A percentile compares a stretch with the other conserved stretches of the same genome.
Evolutionary conservation across 2,888 invertebrate species (phyloP).

Genomic region (Deilephila porcellus): DNA sequence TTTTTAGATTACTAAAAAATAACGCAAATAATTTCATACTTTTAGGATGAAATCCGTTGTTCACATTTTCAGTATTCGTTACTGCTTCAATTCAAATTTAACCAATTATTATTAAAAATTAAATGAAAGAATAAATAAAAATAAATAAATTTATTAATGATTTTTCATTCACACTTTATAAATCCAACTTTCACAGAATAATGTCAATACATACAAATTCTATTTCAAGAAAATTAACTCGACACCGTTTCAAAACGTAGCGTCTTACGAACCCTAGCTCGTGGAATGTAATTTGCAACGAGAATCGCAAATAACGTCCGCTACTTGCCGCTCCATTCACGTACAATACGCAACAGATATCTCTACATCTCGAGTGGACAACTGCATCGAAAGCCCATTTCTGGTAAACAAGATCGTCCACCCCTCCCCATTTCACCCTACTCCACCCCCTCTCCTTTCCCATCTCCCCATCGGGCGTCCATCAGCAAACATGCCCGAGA

Average conservation of each 20-base stretch:
- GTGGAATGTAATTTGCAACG: not conserved
- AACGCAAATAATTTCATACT: too few relatives aligned
- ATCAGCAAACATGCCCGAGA: constrained; percentile 44
- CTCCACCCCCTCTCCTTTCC: constrained; percentile 10
- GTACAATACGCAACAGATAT: constrained; percentile 1
- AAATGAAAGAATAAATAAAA: too few relatives aligned
- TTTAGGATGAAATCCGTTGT: too few relatives aligned
- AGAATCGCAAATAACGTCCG: constrained; percentile 1
- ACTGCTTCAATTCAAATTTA: too few relatives aligned
- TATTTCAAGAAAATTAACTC: too few relatives aligned
- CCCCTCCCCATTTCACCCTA: not conserved
- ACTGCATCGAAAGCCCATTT: constrained; percentile 43
- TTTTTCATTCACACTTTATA: too few relatives aligned
- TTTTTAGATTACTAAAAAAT: too few relatives aligned
- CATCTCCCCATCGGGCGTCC: constrained; percentile 10
- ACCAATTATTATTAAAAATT: too few relatives aligned
- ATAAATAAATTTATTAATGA: too few relatives aligned
- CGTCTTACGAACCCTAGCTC: not conserved
- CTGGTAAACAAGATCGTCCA: constrained; percentile 40
- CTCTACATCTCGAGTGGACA: constrained; percentile 32
- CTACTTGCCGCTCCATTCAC: not conserved
- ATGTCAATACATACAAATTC: too few relatives aligned
- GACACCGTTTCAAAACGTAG: not conserved
- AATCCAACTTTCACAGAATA: too few relatives aligned
- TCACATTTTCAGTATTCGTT: too few relatives aligned